Evolutionary conservation across 2,797 vertebrate species (phyloP).

Genomic region (Halcyon leucocephala): DNA sequence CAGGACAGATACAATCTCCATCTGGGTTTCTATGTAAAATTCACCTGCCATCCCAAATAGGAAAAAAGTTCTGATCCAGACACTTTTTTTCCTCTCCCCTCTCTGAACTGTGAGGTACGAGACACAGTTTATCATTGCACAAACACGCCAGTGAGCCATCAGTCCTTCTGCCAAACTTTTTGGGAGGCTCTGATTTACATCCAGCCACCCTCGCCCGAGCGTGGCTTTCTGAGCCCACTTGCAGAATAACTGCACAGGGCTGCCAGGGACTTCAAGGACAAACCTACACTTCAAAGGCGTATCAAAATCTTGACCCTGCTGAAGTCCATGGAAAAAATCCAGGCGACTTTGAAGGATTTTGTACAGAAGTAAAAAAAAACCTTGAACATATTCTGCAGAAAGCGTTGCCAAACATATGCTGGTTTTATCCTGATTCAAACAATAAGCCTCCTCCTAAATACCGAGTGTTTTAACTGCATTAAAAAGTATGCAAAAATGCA

Average conservation of each 20-base stretch:
- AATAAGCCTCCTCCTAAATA: background rate
- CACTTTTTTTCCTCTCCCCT: fast-evolving
- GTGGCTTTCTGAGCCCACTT: background rate
- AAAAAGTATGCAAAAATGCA: background rate
- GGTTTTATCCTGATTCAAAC: background rate
- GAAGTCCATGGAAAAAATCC: background rate
- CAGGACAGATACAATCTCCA: background rate
- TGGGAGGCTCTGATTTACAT: background rate
- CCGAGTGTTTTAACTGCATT: background rate
- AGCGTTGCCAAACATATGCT: background rate
- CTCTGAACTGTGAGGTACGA: background rate
- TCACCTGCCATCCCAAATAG: background rate
- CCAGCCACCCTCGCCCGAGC: fast-evolving
- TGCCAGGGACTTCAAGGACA: background rate
- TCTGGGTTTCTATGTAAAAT: background rate
- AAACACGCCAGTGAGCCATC: background rate
- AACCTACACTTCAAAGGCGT: background rate
- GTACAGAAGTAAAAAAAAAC: background rate
- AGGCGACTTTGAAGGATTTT: background rate
- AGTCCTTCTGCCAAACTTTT: background rate
- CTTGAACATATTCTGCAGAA: background rate
- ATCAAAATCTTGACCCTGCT: background rate
- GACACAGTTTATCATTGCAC: background rate
- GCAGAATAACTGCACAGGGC: background rate
- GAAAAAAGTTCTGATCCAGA: background rate